Conservation (phyloP, 2,113 vertebrate species). For the Ophiodon elongatus region DNA sequence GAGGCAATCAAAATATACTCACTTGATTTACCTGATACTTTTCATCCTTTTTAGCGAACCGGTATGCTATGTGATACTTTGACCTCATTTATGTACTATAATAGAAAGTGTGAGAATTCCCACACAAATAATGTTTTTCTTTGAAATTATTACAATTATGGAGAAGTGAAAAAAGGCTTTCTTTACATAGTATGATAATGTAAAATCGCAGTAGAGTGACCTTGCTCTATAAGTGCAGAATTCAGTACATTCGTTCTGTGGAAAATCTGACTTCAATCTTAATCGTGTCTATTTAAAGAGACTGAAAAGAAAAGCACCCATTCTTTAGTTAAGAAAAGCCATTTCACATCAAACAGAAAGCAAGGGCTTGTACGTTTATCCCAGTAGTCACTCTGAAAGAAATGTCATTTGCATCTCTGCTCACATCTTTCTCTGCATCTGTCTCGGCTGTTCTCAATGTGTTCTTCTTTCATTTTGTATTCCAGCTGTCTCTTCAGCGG, state of each 20-base stretch:
- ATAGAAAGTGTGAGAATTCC: neutral
- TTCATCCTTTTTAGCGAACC: neutral
- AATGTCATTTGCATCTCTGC: slow-evolving; percentile 21
- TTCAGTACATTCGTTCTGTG: slow-evolving; percentile 15
- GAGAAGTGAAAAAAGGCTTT: neutral
- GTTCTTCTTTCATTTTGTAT: slow-evolving; percentile 13
- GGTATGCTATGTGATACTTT: neutral
- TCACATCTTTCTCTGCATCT: slow-evolving; percentile 1
- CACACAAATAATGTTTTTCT: neutral
- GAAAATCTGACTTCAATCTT: slow-evolving; percentile 51
- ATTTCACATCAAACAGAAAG: slow-evolving; percentile 47
- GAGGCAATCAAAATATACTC: too few relatives aligned
- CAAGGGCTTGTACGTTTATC: slow-evolving; percentile 22
- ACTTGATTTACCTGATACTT: neutral
- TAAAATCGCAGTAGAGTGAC: slow-evolving; percentile 13
- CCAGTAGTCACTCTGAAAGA: slow-evolving; percentile 21
- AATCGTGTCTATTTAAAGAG: slow-evolving; percentile 48
- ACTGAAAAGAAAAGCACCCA: slow-evolving; percentile 22
- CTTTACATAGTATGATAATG: neutral
- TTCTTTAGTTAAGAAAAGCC: slow-evolving; percentile 43
- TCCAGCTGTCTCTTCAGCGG: slow-evolving; percentile 13
- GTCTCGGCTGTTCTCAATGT: neutral
- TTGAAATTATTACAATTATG: neutral
- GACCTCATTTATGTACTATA: neutral
- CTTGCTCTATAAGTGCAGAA: slow-evolving; percentile 34